Base-by-base conservation (phyloP, 2,797 vertebrate species). In the Catamblyrhynchus diadema region DNA sequence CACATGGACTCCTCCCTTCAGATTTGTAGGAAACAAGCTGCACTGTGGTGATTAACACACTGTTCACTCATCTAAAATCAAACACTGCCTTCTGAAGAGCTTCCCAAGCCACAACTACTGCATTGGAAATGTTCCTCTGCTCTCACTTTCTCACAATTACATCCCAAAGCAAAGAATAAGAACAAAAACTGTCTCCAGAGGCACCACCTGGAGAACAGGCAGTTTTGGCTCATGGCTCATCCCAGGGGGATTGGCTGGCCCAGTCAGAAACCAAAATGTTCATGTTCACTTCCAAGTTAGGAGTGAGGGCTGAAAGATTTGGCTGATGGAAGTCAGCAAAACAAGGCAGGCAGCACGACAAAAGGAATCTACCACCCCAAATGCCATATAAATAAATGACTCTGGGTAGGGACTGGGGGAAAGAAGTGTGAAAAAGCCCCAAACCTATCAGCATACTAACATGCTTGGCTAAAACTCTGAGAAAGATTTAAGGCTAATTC, bases 31-130 rank as follows among this genome's bases (percentile, higher is more conserved):
- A 80, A 37, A 39, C 22, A 48, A 71, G 9, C 28, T 78, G 39
- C 23, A 23, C 22, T 45, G 28, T 37, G 35, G 44, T 19, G 20
- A 51, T 30, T 22, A 67, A 24, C 14, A 37, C 15, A 42, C 15
- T 2, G 1, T 4, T 27, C 2, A 1, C 3, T 6, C 17, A 44
- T 19, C 27, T 14, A 54, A 53, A 86, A 87, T 41, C 4, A 2
- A n/a, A 17, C 11, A 11, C 6, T 45, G 21, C 69, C 48, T 86
- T 47, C 37, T 14, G 8, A 74, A 88, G 53, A 42, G 44, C 42
- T 81, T 69, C 50, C 27, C 0, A 0, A 57, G 27, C 32, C 30
- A 33, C 0, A 39, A 9, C 42, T 59, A 12, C 44, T 51, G 14
- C 0, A 3, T 8, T 59, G 30, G n/a, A 82, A 80, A 72, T 4